A percentile compares a stretch with the other conserved stretches of the same genome.
These are phyloP conservation scores for Myopa testacea DNA, from an alignment of 2,888 invertebrate species.

Conservation along the genomic window DNA sequence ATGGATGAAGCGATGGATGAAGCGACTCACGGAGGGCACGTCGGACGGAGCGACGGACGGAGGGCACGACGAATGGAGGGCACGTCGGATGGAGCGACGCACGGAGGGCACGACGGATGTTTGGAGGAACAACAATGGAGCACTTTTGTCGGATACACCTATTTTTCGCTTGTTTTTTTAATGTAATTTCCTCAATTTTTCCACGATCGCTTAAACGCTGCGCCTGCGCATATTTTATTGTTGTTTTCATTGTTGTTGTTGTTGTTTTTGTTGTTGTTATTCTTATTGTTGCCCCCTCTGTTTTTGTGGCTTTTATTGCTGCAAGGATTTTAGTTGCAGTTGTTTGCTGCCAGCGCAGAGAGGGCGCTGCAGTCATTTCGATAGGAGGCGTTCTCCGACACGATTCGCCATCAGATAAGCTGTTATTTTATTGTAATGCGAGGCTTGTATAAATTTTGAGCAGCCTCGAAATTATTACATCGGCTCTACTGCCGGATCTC, in stretches of 20 bases:
- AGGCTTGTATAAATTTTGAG: slow-evolving; percentile 46
- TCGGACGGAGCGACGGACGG: no score
- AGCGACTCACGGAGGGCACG: background rate
- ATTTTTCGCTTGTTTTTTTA: background rate
- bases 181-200: slow-evolving; percentile 39
- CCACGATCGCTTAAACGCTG: slow-evolving; percentile 48
- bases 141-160: slow-evolving; percentile 52
- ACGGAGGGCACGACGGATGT: background rate
- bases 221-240: slow-evolving; percentile 46
- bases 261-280: slow-evolving; percentile 26
- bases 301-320: slow-evolving; percentile 54
- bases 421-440: slow-evolving; percentile 65
- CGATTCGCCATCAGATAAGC: slow-evolving; percentile 67
- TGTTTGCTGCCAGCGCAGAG: slow-evolving; percentile 50
- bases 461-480: slow-evolving; percentile 37
- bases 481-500: background rate
- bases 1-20: background rate
- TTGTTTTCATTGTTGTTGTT: slow-evolving; percentile 26
- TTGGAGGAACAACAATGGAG: slow-evolving; percentile 55
- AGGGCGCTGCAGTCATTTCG: slow-evolving; percentile 49
- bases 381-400: slow-evolving; percentile 64
- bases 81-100: no score
- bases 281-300: slow-evolving; percentile 55
- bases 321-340: slow-evolving; percentile 50
- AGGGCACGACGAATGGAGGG: no score